Evolutionary conservation across 1,140 invertebrate genomes (phyloP), one percentile per base, ranked within the genome.

Genomic region (Drosophila pseudoobscura): DNA sequence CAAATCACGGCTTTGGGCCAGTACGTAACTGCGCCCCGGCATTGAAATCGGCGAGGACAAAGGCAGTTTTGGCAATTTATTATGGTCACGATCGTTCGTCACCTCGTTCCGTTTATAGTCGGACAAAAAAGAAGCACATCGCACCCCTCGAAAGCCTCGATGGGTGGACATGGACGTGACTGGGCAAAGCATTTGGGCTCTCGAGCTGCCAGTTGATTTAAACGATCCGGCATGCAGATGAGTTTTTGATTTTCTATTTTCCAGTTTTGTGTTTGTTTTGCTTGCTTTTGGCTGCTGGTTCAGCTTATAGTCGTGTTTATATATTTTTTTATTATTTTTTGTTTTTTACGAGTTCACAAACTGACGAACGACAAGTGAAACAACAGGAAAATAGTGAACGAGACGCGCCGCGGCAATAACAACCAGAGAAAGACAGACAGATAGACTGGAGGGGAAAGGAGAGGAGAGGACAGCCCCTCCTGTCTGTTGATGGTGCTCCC

Each of bases 271-370:
- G 58, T n/a, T 9, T 3, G 9, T 11, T 35, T 35, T 3, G 11
- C 11, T 39, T 39, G 35, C 11, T 4, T 39, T 53, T 39, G 64
- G 60, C 46, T 29, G 45, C 44, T 51, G 45, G 51, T 53, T 54
- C 11, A 11, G 11, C 35, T 39, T 39, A 13, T 39, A 9, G 2
- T 56, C 24, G 41, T 26, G 53, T 43, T 41, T 55, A 64, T 64
- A 20, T 20, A 20, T 71, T 41, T 47, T 50, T 31, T 58, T 64
- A 70, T 73, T 44, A 35, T 39, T 66, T 61, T 47, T 47, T 68
- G 44, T 52, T 54, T 58, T 85, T 85, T 87, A 85, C 82, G 80
- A 87, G 73, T 60, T 87, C 74, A 77, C 78, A 80, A 85, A 80
- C 62, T 62, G 76, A 26, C 44, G 57, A 68, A 59, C 53, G 44